These are phyloP conservation scores for Fragum sueziense DNA, from an alignment of 2,888 invertebrate genomes.

Conservation along the genomic window DNA sequence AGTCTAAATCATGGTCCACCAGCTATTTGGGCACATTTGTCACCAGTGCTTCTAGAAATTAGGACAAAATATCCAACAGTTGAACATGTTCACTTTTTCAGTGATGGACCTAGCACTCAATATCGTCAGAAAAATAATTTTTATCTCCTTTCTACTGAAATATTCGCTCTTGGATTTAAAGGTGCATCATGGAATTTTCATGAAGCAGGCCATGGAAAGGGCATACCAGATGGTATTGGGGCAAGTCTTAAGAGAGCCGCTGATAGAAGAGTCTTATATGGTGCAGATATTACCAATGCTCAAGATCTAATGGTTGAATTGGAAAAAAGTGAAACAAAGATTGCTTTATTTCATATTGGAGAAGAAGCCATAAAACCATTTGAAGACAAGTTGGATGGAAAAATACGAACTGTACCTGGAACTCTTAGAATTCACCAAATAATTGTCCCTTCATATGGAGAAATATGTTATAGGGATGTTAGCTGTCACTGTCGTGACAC, in stretches of 20 bases:
- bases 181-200: constrained; percentile 75
- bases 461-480: too few species aligned
- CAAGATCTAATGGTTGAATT: too few species aligned
- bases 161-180: constrained; percentile 40
- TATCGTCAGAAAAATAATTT: constrained; percentile 81
- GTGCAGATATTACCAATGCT: constrained; percentile 28
- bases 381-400: too few species aligned
- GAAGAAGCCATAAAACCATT: too few species aligned
- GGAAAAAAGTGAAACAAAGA: too few species aligned
- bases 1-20: constrained; percentile 76
- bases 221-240: constrained; percentile 77
- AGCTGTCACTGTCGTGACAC: too few species aligned
- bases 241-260: constrained; percentile 73
- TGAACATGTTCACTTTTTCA: constrained; percentile 50
- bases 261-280: constrained; percentile 50
- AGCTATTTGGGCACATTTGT: constrained; percentile 81
- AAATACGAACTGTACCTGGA: too few species aligned
- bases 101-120: constrained; percentile 77
- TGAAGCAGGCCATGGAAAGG: constrained; percentile 80
- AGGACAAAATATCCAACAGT: constrained; percentile 39
- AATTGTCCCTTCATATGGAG: too few species aligned
- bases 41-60: constrained; percentile 68
- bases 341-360: too few species aligned
- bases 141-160: constrained; percentile 66
- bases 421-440: too few species aligned